phyloP scores from a whole-genome alignment of 2,113 vertebrate species.

The Anoplopoma fimbria region DNA sequence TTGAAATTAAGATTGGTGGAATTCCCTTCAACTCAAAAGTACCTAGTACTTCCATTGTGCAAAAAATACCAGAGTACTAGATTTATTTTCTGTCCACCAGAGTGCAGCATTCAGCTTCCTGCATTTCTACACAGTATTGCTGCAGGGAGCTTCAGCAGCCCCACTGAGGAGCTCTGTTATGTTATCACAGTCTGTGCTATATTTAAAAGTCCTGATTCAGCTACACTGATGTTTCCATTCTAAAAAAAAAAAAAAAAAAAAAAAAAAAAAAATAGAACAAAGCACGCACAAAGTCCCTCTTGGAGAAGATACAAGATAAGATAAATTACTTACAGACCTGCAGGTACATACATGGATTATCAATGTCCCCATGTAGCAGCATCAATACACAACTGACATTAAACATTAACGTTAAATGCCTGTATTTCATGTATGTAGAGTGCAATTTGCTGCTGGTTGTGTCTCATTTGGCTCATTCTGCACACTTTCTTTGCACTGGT shows the following conservation, averaged over 20 bases:
- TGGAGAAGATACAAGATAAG: slow-evolving; percentile 9
- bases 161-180: slow-evolving; percentile 52
- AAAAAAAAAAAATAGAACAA: slow-evolving; percentile 44
- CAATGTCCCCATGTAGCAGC: neutral
- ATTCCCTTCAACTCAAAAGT: neutral
- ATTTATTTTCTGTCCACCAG: slow-evolving; percentile 55
- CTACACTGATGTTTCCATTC: slow-evolving; percentile 64
- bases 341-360: neutral
- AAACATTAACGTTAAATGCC: neutral
- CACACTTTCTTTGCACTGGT: neutral
- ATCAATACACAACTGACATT: neutral
- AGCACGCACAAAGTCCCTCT: slow-evolving; percentile 33
- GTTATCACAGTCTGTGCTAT: slow-evolving; percentile 73
- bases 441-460: neutral
- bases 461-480: neutral
- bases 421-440: neutral
- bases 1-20: neutral
- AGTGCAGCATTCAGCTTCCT: slow-evolving; percentile 60
- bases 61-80: neutral
- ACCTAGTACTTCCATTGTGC: neutral
- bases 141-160: slow-evolving; percentile 58
- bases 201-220: slow-evolving; percentile 77
- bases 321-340: neutral
- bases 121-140: slow-evolving; percentile 16
- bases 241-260: slow-evolving; percentile 48